These are phyloP conservation scores for Dicrurus megarhynchus DNA, from an alignment of 2,113 vertebrate genomes.

Conservation along the genomic window DNA sequence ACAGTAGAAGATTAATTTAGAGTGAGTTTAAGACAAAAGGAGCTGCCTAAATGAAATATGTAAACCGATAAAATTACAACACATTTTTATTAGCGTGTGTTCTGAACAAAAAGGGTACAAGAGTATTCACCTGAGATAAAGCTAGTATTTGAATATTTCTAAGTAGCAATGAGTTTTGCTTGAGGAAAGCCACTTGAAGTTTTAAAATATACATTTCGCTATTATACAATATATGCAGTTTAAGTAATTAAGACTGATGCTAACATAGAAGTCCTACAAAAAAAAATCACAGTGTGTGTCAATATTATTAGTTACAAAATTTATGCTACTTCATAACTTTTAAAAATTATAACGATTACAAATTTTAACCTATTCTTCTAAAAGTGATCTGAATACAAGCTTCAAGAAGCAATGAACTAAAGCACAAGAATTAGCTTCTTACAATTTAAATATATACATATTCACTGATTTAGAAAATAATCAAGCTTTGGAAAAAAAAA, in stretches of 20 bases:
- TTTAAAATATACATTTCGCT: conserved; percentile 77
- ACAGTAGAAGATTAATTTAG: conserved; percentile 62
- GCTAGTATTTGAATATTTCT: conserved; percentile 74
- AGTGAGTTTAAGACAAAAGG: conserved; percentile 56
- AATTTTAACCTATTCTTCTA: conserved; percentile 66
- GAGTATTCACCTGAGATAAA: conserved; percentile 81
- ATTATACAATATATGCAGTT: conserved; percentile 77
- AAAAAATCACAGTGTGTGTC: conserved; percentile 76
- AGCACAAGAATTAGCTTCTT: conserved; percentile 67
- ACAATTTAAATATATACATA: conserved; percentile 70
- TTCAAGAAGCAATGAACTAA: conserved; percentile 69
- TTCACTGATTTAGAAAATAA: conserved; percentile 70
- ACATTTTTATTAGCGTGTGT: conserved; percentile 56
- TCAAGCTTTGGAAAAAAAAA: conserved; percentile 53
- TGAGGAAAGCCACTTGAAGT: conserved; percentile 70
- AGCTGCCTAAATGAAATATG: conserved; percentile 57
- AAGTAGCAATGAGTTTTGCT: conserved; percentile 72
- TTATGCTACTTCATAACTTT: conserved; percentile 70
- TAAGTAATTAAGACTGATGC: conserved; percentile 75
- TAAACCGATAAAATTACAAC: conserved; percentile 60
- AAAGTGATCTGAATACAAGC: conserved; percentile 50
- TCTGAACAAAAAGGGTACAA: conserved; percentile 69
- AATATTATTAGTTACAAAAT: conserved; percentile 76
- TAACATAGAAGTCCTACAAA: conserved; percentile 62
- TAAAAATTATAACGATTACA: conserved; percentile 72